Percentiles rank a stretch among this genome's conserved stretches.
Evolutionary conservation across 1,140 invertebrate genomes (phyloP).

Genomic region (Cherax destructor): DNA sequence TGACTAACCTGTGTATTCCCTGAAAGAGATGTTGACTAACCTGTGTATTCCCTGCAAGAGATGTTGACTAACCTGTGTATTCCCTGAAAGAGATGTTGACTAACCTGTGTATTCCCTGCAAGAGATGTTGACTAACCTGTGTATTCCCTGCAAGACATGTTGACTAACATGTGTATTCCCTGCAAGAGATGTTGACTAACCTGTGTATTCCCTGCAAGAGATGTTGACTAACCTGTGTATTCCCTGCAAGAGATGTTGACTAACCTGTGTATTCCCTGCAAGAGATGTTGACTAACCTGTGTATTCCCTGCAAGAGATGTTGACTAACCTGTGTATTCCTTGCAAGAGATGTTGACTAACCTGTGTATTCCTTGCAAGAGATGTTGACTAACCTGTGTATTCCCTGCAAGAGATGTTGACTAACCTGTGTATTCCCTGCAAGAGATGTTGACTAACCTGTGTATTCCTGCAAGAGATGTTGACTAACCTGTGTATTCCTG

Average conservation of each 20-base stretch:
- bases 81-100: slow-evolving; percentile 80
- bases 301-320: slow-evolving; percentile 79
- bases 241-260: slow-evolving; percentile 80
- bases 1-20: slow-evolving; percentile 79
- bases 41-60: slow-evolving; percentile 80
- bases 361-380: slow-evolving; percentile 80
- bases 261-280: slow-evolving; percentile 80
- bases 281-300: slow-evolving; percentile 77
- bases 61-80: slow-evolving; percentile 76
- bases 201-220: slow-evolving; percentile 80
- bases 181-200: slow-evolving; percentile 78
- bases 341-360: slow-evolving; percentile 78
- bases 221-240: slow-evolving; percentile 76
- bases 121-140: slow-evolving; percentile 77
- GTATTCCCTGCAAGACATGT: slow-evolving; percentile 79
- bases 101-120: slow-evolving; percentile 80
- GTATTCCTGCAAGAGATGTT: slow-evolving; percentile 79
- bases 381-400: slow-evolving; percentile 76
- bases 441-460: slow-evolving; percentile 77
- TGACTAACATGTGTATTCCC: slow-evolving; percentile 78
- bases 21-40: slow-evolving; percentile 78
- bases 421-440: slow-evolving; percentile 80
- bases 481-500: slow-evolving; percentile 79
- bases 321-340: slow-evolving; percentile 79
- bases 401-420: slow-evolving; percentile 80